Evolutionary conservation across 37 sponge, comb jelly and placozoan species (phyloP), one percentile per base, ranked within the genome.

Genomic region (Amphimedon queenslandica): DNA sequence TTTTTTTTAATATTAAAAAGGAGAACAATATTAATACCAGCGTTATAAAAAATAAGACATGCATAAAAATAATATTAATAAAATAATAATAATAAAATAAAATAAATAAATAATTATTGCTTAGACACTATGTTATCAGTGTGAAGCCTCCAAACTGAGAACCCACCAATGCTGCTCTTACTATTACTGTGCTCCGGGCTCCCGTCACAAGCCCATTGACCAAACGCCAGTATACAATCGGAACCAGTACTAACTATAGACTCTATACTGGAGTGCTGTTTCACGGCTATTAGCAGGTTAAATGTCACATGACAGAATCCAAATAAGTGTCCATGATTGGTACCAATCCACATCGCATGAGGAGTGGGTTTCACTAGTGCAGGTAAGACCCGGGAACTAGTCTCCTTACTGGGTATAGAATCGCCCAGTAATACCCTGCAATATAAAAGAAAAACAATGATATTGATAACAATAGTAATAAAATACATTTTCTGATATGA

Each of bases 331-430:
- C 88, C 88, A 4, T 77, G 77, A 1, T 57, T 40, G 0, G 88
- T 88, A 23, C 79, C 66, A 40, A 82, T 84, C 88, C 88, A 88
- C 58, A 88, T 73, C 3, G 40, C 72, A 25, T 74, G 57, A 0
- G 57, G 37, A 36, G 76, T 55, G 5, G 61, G 5, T 5, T 25
- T 60, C 27, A 60, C 27, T n/a, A n/a, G 8, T 18, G 81, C 13
- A 18, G 13, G 13, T 47, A 13, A 47, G 13, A 47, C 53, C n/a
- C n/a, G n/a, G n/a, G n/a, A n/a, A n/a, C n/a, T n/a, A n/a, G n/a
- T n/a, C n/a, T n/a, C n/a, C n/a, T n/a, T n/a, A n/a, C n/a, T n/a
- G n/a, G n/a, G n/a, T n/a, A n/a, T n/a, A n/a, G n/a, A n/a, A n/a
- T n/a, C n/a, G n/a, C n/a, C n/a, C n/a, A n/a, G n/a, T n/a, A n/a